Base-by-base conservation (phyloP, 2,797 vertebrate species). In the Gymnocypris eckloni region DNA sequence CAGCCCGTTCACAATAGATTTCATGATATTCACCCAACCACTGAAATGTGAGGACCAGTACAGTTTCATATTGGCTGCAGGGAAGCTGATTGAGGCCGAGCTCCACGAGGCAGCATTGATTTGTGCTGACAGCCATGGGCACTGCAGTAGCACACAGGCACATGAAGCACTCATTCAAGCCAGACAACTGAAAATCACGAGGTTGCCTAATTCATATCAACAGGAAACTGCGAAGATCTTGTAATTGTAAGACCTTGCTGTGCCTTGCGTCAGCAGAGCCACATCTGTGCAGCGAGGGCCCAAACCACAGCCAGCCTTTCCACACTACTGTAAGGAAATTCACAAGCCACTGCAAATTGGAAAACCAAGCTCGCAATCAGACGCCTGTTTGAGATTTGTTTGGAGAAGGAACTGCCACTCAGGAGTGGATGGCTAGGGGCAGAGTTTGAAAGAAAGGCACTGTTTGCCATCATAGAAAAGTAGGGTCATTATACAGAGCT, bases 221-320 rank as follows among this genome's bases (percentile, higher is more conserved):
- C 89, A 93, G 93, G 91, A 94, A 94, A 92, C 92, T 90, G 90
- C 64, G 70, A 91, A 90, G 91, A 33, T 33, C 28, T 33, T 33
- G 28, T 33, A 33, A 33, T 33, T 33, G 28, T 33, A 33, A 33
- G 28, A 33, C 88, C 85, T 94, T 95, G 91, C 92, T 80, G 18
- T 67, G 2, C 85, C 87, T 95, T 95, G 91, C 92, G 92, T 95
- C 92, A 95, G 84, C 64, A 20, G 12, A 82, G 83, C 91, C 88
- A 22, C 73, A 67, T 88, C 78, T 88, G 91, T 90, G 79, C 79
- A 82, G 15, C 73, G 48, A 59, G 82, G 41, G 16, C 84, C 87
- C 50, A 82, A 50, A 88, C 88, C 91, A 87, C 81, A 83, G 67
- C 85, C 89, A 61, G 86, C 69, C 28, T 73, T 56, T 71, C 50